A percentile compares a stretch with the other conserved stretches of the same genome.
phyloP scores from a whole-genome alignment of 1,140 invertebrate species.

The Andrena cerasifolii region DNA sequence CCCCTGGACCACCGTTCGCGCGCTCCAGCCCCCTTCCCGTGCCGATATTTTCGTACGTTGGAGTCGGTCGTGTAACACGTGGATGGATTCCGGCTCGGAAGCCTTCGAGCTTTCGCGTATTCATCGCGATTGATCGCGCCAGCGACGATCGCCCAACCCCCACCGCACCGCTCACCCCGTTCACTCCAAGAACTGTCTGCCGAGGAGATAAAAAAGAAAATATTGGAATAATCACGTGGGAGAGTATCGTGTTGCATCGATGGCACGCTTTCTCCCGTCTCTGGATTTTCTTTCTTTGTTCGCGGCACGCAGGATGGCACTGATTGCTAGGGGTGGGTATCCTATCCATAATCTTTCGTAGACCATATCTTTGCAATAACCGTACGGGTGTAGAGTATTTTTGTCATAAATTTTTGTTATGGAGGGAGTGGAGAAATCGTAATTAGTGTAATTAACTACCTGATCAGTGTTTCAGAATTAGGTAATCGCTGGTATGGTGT shows the following conservation, averaged over 20 bases:
- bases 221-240: not conserved
- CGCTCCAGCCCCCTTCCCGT: conserved; percentile 28
- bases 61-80: conserved; percentile 53
- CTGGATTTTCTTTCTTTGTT: not conserved
- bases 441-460: no score
- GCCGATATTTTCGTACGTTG: conserved; percentile 50
- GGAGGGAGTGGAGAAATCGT: no score
- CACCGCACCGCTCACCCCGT: not conserved
- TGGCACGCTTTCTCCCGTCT: not conserved
- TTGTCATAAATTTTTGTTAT: no score
- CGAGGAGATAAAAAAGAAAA: not conserved
- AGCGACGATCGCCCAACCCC: conserved; percentile 42
- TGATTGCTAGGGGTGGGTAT: not conserved
- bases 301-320: no score
- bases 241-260: not conserved
- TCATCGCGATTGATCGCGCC: conserved; percentile 63
- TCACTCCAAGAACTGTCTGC: not conserved
- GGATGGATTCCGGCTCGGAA: conserved; percentile 54
- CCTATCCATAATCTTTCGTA: not conserved
- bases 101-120: conserved; percentile 60
- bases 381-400: no score
- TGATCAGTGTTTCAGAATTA: no score
- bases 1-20: conserved; percentile 39
- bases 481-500: no score
- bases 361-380: no score